Conservation (phyloP, 2,888 invertebrate species). For the Catonia carolina region DNA sequence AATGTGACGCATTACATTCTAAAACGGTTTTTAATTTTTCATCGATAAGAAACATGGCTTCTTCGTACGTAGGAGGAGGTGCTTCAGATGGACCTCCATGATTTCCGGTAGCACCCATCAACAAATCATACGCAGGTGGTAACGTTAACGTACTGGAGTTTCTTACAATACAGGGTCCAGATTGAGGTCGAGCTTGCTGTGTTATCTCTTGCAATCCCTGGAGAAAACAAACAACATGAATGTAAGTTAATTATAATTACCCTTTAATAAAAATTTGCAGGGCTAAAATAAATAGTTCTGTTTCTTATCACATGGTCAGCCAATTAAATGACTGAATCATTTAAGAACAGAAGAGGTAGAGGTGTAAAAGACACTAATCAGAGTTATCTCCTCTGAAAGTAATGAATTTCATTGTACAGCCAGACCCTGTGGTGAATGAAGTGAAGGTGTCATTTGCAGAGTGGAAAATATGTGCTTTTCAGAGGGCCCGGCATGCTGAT, state of each 20-base stretch:
- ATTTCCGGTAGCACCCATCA: conserved; percentile 45
- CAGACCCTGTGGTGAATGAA: too few relatives aligned
- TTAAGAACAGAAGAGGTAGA: too few relatives aligned
- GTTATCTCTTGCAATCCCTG: conserved; percentile 34
- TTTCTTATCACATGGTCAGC: too few relatives aligned
- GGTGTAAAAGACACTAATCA: too few relatives aligned
- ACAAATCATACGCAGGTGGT: conserved; percentile 57
- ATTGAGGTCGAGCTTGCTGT: conserved; percentile 26
- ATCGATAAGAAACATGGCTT: conserved; percentile 46
- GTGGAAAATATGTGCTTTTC: too few relatives aligned
- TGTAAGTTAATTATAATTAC: neutral
- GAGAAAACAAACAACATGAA: conserved; percentile 11
- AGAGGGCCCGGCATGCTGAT: too few relatives aligned
- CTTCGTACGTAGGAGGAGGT: conserved; percentile 58
- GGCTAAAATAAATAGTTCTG: too few relatives aligned
- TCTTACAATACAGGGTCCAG: conserved; percentile 42
- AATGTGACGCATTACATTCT: too few relatives aligned
- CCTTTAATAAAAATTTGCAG: neutral
- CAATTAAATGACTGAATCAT: too few relatives aligned
- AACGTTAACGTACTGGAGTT: conserved; percentile 52
- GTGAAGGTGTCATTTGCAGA: too few relatives aligned
- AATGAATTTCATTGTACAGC: too few relatives aligned
- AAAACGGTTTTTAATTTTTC: conserved; percentile 15
- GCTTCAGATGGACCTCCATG: conserved; percentile 43
- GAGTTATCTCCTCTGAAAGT: too few relatives aligned